Conservation (phyloP, 2,797 vertebrate genomes). For the Acipenser transmontanus region DNA sequence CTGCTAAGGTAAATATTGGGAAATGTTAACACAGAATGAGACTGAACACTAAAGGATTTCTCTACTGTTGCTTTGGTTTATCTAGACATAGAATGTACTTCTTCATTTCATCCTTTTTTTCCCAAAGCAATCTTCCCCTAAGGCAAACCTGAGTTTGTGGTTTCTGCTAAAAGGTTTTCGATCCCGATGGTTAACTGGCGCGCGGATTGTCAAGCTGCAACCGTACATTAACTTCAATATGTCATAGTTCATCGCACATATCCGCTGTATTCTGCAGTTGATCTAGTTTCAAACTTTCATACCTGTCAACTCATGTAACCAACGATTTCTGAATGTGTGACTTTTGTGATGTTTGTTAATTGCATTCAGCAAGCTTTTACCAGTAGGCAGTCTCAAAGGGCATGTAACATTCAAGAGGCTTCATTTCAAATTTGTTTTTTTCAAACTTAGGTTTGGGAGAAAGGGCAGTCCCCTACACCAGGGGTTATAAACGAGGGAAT, state of each 20-base stretch:
- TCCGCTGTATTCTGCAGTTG: neutral
- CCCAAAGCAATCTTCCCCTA: slow-evolving; percentile 42
- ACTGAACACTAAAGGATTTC: no score
- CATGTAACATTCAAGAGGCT: neutral
- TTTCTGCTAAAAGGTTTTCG: slow-evolving; percentile 33
- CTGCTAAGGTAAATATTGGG: no score
- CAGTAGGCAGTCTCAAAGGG: neutral
- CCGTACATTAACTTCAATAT: neutral
- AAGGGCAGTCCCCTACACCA: neutral
- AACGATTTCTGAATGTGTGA: neutral
- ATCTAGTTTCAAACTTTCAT: slow-evolving; percentile 1
- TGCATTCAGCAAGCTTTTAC: neutral
- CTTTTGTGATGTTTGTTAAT: slow-evolving; percentile 1
- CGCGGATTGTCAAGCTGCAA: slow-evolving; percentile 5
- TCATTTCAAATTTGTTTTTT: neutral
- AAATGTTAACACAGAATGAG: no score
- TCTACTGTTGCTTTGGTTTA: slow-evolving; percentile 30
- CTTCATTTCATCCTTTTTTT: slow-evolving; percentile 41
- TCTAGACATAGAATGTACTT: slow-evolving; percentile 39
- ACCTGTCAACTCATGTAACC: neutral
- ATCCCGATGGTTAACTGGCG: slow-evolving; percentile 24
- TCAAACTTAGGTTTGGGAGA: neutral
- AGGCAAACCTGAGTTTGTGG: slow-evolving; percentile 35
- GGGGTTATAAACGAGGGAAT: no score
- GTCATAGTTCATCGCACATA: neutral